These are phyloP conservation scores for Hirtodrosophila duncani DNA, from an alignment of 2,888 invertebrate species.

Conservation along the genomic window DNA sequence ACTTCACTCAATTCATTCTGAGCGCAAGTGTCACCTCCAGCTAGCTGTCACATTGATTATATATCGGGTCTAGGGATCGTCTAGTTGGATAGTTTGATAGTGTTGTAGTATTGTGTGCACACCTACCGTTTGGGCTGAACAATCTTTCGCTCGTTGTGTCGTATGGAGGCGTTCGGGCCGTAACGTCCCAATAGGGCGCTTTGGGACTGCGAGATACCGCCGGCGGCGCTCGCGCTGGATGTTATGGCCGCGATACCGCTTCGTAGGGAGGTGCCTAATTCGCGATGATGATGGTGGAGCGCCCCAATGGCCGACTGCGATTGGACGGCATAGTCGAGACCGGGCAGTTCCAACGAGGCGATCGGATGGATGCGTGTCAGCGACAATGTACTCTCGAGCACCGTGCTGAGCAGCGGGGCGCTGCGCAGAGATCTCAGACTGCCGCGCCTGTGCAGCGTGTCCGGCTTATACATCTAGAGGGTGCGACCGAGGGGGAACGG, in stretches of 20 bases:
- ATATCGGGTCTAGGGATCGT: too few relatives aligned
- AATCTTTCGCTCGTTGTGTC: constrained; percentile 75
- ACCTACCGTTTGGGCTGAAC: constrained; percentile 78
- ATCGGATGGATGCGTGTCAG: constrained; percentile 78
- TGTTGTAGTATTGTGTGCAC: not conserved
- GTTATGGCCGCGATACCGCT: constrained; percentile 71
- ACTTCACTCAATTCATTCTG: too few relatives aligned
- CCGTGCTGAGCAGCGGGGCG: constrained; percentile 78
- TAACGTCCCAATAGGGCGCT: constrained; percentile 66
- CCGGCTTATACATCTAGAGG: constrained; percentile 78
- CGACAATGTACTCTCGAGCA: constrained; percentile 78
- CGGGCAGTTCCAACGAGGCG: constrained; percentile 77
- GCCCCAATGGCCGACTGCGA: constrained; percentile 67
- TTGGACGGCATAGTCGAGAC: constrained; percentile 77
- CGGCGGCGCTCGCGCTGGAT: constrained; percentile 52
- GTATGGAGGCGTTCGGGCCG: constrained; percentile 73
- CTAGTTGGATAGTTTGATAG: too few relatives aligned
- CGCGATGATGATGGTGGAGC: constrained; percentile 66
- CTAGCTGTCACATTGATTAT: too few relatives aligned
- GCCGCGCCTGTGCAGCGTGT: constrained; percentile 77
- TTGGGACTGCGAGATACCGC: constrained; percentile 62
- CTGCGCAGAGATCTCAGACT: constrained; percentile 79
- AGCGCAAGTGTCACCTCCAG: too few relatives aligned
- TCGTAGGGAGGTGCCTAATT: constrained; percentile 71
- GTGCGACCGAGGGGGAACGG: not conserved